A percentile compares a stretch with the other conserved stretches of the same genome.
Evolutionary conservation across 2,113 vertebrate species (phyloP).

Genomic region (Labrus mixtus): DNA sequence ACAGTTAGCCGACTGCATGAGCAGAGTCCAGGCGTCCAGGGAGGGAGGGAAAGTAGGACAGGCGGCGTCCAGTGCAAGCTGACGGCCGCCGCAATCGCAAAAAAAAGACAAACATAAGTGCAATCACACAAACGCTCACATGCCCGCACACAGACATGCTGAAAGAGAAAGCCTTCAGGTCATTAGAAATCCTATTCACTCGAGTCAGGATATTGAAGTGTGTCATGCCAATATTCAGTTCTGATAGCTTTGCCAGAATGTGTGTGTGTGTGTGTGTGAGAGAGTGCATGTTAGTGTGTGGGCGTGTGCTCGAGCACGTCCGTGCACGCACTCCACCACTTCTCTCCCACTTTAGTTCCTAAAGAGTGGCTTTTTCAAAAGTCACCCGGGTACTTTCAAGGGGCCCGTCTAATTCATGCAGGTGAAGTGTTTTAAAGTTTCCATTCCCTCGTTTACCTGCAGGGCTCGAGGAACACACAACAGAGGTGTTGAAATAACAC

Average conservation of each 20-base stretch:
- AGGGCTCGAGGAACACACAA: slow-evolving; percentile 57
- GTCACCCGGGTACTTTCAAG: slow-evolving; percentile 70
- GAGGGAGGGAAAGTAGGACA: slow-evolving; percentile 58
- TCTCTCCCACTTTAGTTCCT: slow-evolving; percentile 74
- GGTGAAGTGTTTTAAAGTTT: slow-evolving; percentile 76
- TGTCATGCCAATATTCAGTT: slow-evolving; percentile 72
- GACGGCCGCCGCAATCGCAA: slow-evolving; percentile 46
- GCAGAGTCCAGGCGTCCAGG: slow-evolving; percentile 12
- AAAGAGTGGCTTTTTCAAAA: slow-evolving; percentile 72
- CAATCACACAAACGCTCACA: not conserved
- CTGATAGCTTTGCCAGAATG: slow-evolving; percentile 57
- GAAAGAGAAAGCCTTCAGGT: slow-evolving; percentile 50
- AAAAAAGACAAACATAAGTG: slow-evolving; percentile 33
- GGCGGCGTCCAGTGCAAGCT: slow-evolving; percentile 39
- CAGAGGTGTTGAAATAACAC: slow-evolving; percentile 51
- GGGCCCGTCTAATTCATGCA: slow-evolving; percentile 71
- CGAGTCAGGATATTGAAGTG: slow-evolving; percentile 73
- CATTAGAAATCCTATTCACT: slow-evolving; percentile 70
- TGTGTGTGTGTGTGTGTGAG: slow-evolving; percentile 14
- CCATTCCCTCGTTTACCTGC: slow-evolving; percentile 64
- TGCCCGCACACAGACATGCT: slow-evolving; percentile 28
- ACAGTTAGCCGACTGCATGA: slow-evolving; percentile 68
- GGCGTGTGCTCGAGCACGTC: slow-evolving; percentile 61
- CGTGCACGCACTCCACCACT: slow-evolving; percentile 51
- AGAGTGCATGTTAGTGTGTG: slow-evolving; percentile 22